Base-by-base conservation (phyloP, 35 echinoderm and acorn worm species). In the Apostichopus parvimensis region DNA sequence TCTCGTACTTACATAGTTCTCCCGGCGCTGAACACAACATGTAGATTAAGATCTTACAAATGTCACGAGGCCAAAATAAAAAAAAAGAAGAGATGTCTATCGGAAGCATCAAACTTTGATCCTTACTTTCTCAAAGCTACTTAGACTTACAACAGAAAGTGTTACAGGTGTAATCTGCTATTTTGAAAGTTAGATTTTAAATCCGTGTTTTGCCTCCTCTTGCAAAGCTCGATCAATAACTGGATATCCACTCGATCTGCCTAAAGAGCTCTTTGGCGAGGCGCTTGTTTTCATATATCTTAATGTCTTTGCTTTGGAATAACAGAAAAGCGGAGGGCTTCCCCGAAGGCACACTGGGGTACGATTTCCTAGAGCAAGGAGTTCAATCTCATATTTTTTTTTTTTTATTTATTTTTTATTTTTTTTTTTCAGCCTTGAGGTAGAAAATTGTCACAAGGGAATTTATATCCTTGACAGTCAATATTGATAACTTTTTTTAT, bases 221-320 rank as follows among this genome's bases (percentile, higher is more conserved):
- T 61, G 58, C 58, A 8, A 75, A 84, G 55, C 81, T 20, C n/a
- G 81, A 84, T 84, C 81, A 84, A 84, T 84, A 84, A 84, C 81
- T 84, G 81, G 81, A 84, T 84, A 59, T 84, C 81, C 54, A 58
- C 56, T 84, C 58, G 57, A 84, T 58, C 55, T 9, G 28, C 81
- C 55, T 84, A 59, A 75, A 84, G 81, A 84, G 81, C 53, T 59
- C 81, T 58, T 84, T 23, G 57, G 81, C 81, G 7, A 59, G 57
- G 55, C 18, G 17, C 81, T 58, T 84, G 57, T 84, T 84, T 84
- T 84, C 1, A 84, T 84, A 84, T 6, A 21, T 17, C n/a, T 84
- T 84, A 58, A 58, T 6, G 53, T 21, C 56, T 60, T 58, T 53
- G 54, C 53, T 17, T 84, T 23, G 54, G 18, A 24, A 58, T 22